A percentile compares a stretch with the other conserved stretches of the same genome.
phyloP scores from a whole-genome alignment of 2,797 vertebrate genomes.

The Sparidentex hasta region DNA sequence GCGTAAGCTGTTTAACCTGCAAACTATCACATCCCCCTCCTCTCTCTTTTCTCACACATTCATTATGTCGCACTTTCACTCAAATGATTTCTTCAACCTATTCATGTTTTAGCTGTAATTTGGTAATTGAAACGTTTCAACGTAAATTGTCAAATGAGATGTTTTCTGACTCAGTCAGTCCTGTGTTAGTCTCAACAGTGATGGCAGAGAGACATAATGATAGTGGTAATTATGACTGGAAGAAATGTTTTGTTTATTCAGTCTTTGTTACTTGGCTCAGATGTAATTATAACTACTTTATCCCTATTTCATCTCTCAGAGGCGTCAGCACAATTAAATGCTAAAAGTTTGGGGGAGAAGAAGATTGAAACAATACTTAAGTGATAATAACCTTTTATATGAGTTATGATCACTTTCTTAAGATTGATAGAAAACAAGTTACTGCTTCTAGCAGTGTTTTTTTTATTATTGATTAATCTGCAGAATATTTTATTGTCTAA shows the following conservation, averaged over 20 bases:
- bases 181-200: slow-evolving; percentile 6
- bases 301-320: neutral
- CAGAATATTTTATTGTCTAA: neutral
- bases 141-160: slow-evolving; percentile 2
- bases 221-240: slow-evolving; percentile 29
- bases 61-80: slow-evolving; percentile 17
- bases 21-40: slow-evolving; percentile 34
- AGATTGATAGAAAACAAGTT: neutral
- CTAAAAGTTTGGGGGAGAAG: neutral
- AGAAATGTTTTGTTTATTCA: slow-evolving; percentile 29
- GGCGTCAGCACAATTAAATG: neutral
- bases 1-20: slow-evolving; percentile 80
- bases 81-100: slow-evolving; percentile 18
- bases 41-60: slow-evolving; percentile 12
- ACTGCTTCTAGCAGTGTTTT: neutral
- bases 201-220: neutral
- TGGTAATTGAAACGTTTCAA: slow-evolving; percentile 43
- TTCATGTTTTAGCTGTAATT: slow-evolving; percentile 24
- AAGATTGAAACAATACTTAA: neutral
- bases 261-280: slow-evolving; percentile 11
- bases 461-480: neutral
- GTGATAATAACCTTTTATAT: neutral
- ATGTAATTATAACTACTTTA: slow-evolving; percentile 12
- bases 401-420: neutral
- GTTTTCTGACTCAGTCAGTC: slow-evolving; percentile 4